Base-by-base conservation (phyloP, 92 coral and sea anemone genomes). In the Palythoa grandis region DNA sequence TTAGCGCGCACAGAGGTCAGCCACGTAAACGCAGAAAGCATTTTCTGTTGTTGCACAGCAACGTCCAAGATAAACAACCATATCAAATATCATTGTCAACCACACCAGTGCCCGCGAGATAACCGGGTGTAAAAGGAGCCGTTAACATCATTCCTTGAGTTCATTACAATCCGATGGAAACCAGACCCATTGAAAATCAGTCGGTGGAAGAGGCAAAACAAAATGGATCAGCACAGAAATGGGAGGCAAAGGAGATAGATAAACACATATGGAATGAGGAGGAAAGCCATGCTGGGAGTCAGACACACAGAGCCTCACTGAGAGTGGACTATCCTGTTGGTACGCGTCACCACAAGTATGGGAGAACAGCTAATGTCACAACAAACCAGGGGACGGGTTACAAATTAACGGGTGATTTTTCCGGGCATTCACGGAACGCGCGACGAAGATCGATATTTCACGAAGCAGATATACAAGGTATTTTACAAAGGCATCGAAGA, bases 141-240 rank as follows among this genome's bases (percentile, higher is more conserved):
- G 48, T 72, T 72, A 72, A 72, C 39, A 14, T 77, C 70, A 29
- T 56, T 57, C 70, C 70, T 16, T 24, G 69, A 77, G 70, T 77
- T 54, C 7, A 10, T 77, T 77, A n/a, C 16, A 77, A 60, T 57
- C 70, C 70, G 35, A 57, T 77, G 82, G 82, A 77, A 77, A 24
- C 68, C 10, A 60, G 16, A 25, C 50, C 16, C 10, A 17, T 12
- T 29, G 69, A 19, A 22, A 77, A 56, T 48, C 70, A 35, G 50
- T 54, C 82, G 82, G 7, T 68, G 7, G 68, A 29, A 53, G 20
- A 43, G 29, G 19, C 12, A 19, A 77, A 77, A 56, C 82, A 22
- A 25, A 57, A 35, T 57, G 65, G 65, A 75, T 75, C 79, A 39
- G 24, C 63, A 75, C 61, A 75, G 79, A 75, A 75, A 75, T 11